phyloP scores from a whole-genome alignment of 2,797 vertebrate genomes.

The Phalanger gymnotis region DNA sequence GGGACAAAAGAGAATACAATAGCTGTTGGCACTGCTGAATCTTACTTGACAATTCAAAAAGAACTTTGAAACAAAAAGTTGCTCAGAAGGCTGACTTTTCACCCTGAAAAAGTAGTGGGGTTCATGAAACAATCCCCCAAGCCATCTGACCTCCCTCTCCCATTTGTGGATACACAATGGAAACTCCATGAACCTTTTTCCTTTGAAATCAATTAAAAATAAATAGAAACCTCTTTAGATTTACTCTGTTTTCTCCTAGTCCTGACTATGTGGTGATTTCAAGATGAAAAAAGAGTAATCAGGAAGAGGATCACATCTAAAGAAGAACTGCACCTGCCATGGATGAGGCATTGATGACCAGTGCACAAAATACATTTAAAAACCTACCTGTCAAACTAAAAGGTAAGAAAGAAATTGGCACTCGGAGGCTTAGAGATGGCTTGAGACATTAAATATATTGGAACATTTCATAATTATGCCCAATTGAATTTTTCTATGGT shows the following conservation, averaged over 20 bases:
- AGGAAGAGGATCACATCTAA: not conserved
- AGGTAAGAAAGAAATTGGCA: not conserved
- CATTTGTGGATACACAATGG: not conserved
- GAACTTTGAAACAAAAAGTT: constrained; percentile 44
- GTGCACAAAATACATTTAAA: not conserved
- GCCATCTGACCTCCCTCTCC: not conserved
- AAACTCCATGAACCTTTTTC: not conserved
- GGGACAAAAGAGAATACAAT: constrained; percentile 31
- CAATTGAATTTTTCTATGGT: not conserved
- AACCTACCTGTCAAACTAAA: not conserved
- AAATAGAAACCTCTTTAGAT: not conserved
- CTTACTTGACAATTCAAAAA: constrained; percentile 6
- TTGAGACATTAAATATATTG: not conserved
- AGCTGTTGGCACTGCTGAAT: constrained; percentile 53
- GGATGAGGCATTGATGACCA: not conserved
- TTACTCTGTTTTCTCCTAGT: not conserved
- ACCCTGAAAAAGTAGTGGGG: not conserved
- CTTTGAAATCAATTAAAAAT: not conserved
- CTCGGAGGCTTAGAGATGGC: not conserved
- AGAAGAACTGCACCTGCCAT: not conserved
- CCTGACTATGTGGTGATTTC: not conserved
- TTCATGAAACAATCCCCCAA: not conserved
- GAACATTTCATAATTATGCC: not conserved
- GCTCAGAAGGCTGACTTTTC: constrained; percentile 18
- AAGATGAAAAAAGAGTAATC: not conserved